Evolutionary conservation across 2,113 vertebrate species (phyloP).

Genomic region (Paracyprichromis sp.): DNA sequence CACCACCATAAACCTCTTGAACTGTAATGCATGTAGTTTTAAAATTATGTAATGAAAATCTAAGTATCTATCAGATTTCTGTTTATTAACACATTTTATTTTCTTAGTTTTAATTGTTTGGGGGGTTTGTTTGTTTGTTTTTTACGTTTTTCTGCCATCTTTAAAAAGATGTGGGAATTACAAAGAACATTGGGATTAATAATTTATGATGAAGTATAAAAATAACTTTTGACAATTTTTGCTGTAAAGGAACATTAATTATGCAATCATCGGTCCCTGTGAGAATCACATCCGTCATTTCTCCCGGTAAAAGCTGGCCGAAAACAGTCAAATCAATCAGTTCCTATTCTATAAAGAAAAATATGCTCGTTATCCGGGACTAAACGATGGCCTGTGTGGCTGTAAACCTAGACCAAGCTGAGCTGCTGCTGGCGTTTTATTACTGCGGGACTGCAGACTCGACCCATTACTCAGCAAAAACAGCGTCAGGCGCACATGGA

Average conservation of each 20-base stretch:
- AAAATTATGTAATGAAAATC: not conserved
- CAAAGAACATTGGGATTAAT: not conserved
- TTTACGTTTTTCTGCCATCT: not conserved
- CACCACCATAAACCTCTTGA: not conserved
- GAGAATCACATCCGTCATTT: not conserved
- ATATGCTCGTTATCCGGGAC: not conserved
- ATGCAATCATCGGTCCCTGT: not conserved
- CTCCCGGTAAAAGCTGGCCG: not conserved
- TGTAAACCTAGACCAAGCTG: not conserved
- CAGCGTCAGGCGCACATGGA: not conserved
- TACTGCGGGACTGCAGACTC: constrained; percentile 57
- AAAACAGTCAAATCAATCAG: not conserved
- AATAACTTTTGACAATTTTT: not conserved
- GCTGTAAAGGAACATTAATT: not conserved
- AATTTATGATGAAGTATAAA: not conserved
- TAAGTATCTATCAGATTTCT: not conserved
- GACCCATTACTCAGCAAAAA: constrained; percentile 65
- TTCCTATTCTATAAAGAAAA: not conserved
- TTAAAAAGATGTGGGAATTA: not conserved
- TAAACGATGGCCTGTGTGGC: not conserved
- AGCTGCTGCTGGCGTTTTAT: constrained; percentile 31
- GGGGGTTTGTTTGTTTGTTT: not conserved
- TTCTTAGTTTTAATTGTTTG: not conserved
- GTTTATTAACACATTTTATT: not conserved
- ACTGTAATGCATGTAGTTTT: not conserved